Evolutionary conservation across 2,797 vertebrate genomes (phyloP).

Genomic region (Cichlasoma orientale): DNA sequence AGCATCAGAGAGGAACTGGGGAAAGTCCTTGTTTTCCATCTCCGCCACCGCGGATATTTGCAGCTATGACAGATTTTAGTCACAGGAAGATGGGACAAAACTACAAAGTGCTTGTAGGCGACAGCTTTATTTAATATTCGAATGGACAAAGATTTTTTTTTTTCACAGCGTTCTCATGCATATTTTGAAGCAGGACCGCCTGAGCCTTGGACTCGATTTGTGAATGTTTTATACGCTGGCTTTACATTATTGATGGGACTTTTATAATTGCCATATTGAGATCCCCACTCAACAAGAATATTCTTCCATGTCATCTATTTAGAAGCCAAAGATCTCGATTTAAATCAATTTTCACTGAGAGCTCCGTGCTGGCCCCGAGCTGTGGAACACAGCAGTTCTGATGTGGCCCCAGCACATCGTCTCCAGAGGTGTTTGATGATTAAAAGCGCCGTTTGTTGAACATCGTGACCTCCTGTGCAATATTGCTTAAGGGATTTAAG

Average conservation of each 20-base stretch:
- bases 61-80: conserved; percentile 36
- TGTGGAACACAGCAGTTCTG: conserved; percentile 14
- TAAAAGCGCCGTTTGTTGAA: conserved; percentile 61
- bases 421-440: conserved; percentile 52
- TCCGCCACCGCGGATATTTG: conserved; percentile 13
- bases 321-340: conserved; percentile 73
- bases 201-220: conserved; percentile 55
- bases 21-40: background rate
- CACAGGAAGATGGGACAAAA: conserved; percentile 14
- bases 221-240: conserved; percentile 76
- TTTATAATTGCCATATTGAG: conserved; percentile 77
- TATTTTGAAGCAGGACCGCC: conserved; percentile 45
- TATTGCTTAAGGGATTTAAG: conserved; percentile 58
- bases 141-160: conserved; percentile 19
- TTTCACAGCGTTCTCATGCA: conserved; percentile 41
- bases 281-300: conserved; percentile 69
- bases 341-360: conserved; percentile 72
- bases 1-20: conserved; percentile 38
- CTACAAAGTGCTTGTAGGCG: conserved; percentile 23
- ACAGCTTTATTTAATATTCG: conserved; percentile 38
- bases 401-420: conserved; percentile 11
- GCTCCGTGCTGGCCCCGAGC: conserved; percentile 10
- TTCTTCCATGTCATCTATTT: conserved; percentile 71
- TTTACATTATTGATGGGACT: conserved; percentile 80
- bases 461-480: conserved; percentile 52